Conservation (phyloP, 2,888 invertebrate genomes). For the Dromius quadrimaculatus region DNA sequence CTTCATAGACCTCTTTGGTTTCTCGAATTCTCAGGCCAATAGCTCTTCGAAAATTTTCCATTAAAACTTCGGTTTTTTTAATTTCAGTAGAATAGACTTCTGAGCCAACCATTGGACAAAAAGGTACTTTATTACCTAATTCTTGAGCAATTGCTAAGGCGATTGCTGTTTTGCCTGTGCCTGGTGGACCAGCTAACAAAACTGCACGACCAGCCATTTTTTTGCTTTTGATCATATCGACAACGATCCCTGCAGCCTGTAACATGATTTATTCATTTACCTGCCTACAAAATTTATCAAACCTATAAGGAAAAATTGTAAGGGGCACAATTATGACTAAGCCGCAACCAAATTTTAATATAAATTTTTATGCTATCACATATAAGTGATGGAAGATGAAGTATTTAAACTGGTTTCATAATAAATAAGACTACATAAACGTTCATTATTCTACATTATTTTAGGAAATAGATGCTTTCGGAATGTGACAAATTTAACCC, state of each 20-base stretch:
- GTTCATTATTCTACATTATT: too few species aligned
- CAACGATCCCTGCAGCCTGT: constrained; percentile 95
- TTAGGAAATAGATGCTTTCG: too few species aligned
- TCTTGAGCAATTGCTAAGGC: constrained; percentile 98
- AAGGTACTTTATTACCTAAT: constrained; percentile 95
- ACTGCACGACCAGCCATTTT: constrained; percentile 98
- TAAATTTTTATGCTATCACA: too few species aligned
- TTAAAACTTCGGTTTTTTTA: constrained; percentile 98
- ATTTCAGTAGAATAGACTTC: constrained; percentile 98
- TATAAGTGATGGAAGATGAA: too few species aligned
- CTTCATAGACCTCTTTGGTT: constrained; percentile 99
- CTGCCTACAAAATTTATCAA: too few species aligned
- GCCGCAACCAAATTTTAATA: too few species aligned
- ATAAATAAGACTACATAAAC: too few species aligned
- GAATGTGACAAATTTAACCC: too few species aligned
- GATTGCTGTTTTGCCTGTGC: constrained; percentile 98
- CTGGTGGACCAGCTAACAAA: constrained; percentile 94
- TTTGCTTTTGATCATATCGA: constrained; percentile 95
- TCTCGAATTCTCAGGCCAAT: constrained; percentile 96
- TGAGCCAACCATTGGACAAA: constrained; percentile 92
- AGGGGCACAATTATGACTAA: too few species aligned
- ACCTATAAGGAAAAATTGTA: too few species aligned
- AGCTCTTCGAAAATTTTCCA: constrained; percentile 98
- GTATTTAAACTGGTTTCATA: too few species aligned
- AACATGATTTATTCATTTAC: constrained; percentile 56